Evolutionary conservation across 2,113 vertebrate genomes (phyloP), one percentile per base, ranked within the genome.

Genomic region (Nanorana parkeri): DNA sequence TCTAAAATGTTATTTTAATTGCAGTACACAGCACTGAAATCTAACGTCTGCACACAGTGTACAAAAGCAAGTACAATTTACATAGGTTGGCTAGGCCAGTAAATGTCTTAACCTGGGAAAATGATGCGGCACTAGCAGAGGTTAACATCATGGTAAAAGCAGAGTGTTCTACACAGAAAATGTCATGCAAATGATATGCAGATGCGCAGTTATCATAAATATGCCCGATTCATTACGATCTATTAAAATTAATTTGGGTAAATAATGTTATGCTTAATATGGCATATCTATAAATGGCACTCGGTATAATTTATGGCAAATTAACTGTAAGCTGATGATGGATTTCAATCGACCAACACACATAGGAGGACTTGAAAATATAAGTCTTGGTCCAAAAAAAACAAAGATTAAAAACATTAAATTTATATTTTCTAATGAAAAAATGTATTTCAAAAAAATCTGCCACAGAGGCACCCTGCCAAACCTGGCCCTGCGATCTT

Each of bases 221-320:
- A 80, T 80, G 78, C 68, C 78, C 68, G 58, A 71, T 81, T 81
- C 68, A 81, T 81, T 72, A 72, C 26, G 41, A 61, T 71, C 78
- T 81, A 73, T 81, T 81, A 81, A 81, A 79, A 81, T 81, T 81
- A 81, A 81, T 63, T 68, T 63, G 68, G 78, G 68, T 29, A 81
- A 81, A 72, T 81, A 72, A 72, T 61, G 68, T 72, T 72, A 71
- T 72, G 68, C 68, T 81, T 72, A 81, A 81, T 72, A 81, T 20
- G 24, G 68, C 47, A 71, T 72, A 28, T 54, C 78, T 81, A 81
- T 72, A 81, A 81, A 81, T 81, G 79, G 58, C 68, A 65, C 68
- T 28, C 23, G 32, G 55, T 32, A 63, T 81, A 81, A 81, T 64
- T 81, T 73, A 19, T 63, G 79, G 28, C 41, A 65, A 73, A 81